Percentiles rank a stretch among this genome's conserved stretches.
Evolutionary conservation across 2,888 invertebrate species (phyloP).

Genomic region (Geotrupes spiniger): DNA sequence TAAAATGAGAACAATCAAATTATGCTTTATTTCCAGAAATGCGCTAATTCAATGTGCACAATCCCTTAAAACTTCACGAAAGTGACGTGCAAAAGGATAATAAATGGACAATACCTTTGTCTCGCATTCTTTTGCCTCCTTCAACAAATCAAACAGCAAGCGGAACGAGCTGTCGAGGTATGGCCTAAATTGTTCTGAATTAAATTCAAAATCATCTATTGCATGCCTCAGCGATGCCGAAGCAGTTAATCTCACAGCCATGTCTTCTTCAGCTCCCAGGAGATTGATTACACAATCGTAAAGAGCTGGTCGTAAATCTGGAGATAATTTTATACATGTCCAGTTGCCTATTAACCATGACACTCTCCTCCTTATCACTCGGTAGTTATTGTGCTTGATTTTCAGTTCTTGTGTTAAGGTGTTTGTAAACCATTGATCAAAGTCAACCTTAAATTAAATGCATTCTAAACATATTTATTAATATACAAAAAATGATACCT

Average conservation of each 20-base stretch:
- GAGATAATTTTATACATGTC: slow-evolving; percentile 80
- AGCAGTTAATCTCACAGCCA: slow-evolving; percentile 84
- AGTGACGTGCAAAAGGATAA: too few species aligned
- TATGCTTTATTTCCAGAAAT: too few species aligned
- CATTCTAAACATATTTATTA: neutral
- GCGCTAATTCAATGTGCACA: too few species aligned
- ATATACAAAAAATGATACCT: too few species aligned
- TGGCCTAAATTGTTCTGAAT: slow-evolving; percentile 79
- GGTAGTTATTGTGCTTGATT: slow-evolving; percentile 76
- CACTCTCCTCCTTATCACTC: slow-evolving; percentile 80
- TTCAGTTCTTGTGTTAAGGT: slow-evolving; percentile 79
- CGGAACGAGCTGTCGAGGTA: slow-evolving; percentile 77
- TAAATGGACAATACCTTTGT: slow-evolving; percentile 82
- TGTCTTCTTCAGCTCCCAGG: slow-evolving; percentile 73
- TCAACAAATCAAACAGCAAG: slow-evolving; percentile 77
- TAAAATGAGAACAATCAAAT: too few species aligned
- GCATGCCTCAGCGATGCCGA: slow-evolving; percentile 80
- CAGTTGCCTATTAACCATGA: slow-evolving; percentile 80
- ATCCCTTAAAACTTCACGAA: too few species aligned
- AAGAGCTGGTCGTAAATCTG: slow-evolving; percentile 73
- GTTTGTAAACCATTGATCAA: slow-evolving; percentile 87
- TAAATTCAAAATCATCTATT: slow-evolving; percentile 92
- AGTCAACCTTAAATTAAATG: slow-evolving; percentile 70
- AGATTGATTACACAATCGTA: slow-evolving; percentile 77
- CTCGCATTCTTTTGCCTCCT: slow-evolving; percentile 87